These are phyloP conservation scores for Deilephila elpenor DNA, from an alignment of 2,888 invertebrate species.

Conservation along the genomic window DNA sequence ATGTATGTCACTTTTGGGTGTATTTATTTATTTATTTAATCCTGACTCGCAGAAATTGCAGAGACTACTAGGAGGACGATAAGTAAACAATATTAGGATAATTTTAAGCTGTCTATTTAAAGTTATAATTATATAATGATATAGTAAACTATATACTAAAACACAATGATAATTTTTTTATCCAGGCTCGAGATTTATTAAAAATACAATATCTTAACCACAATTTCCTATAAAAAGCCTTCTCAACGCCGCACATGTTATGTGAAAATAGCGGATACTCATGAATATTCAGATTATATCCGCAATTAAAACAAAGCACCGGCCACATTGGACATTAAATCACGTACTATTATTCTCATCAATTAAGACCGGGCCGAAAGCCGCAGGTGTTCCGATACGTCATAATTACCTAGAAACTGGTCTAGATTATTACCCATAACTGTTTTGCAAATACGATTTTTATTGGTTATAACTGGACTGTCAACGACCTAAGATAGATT, in stretches of 20 bases:
- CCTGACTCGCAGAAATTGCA: too few relatives aligned
- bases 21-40: too few relatives aligned
- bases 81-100: too few relatives aligned
- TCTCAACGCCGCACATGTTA: background rate
- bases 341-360: conserved; percentile 54
- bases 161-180: too few relatives aligned
- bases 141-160: too few relatives aligned
- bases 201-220: too few relatives aligned
- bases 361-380: background rate
- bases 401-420: conserved; percentile 16
- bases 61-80: too few relatives aligned
- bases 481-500: background rate
- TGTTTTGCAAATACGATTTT: conserved; percentile 11
- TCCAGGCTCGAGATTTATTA: too few relatives aligned
- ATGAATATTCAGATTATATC: conserved; percentile 64
- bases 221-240: background rate
- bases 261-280: conserved; percentile 40
- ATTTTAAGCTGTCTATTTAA: too few relatives aligned
- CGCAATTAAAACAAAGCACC: conserved; percentile 60
- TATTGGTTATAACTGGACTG: background rate
- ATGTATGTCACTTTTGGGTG: too few relatives aligned
- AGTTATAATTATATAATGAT: too few relatives aligned
- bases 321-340: conserved; percentile 65
- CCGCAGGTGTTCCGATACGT: conserved; percentile 14
- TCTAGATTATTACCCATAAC: conserved; percentile 14